Evolutionary conservation across 2,797 vertebrate species (phyloP), one percentile per base, ranked within the genome.

Genomic region (Sardinella longiceps): DNA sequence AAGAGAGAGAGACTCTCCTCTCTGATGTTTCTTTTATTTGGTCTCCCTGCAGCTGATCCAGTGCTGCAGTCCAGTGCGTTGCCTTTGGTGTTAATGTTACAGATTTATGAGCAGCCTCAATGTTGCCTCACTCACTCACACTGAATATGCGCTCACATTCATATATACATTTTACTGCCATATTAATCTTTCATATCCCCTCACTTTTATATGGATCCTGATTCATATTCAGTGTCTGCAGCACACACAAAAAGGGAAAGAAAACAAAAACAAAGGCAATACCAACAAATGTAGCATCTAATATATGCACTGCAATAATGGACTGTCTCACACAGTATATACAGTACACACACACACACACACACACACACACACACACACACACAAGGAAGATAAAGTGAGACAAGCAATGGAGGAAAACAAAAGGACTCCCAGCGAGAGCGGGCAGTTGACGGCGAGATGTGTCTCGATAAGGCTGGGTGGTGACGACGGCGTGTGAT

Each of bases 1-100:
- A 25, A 63, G 9, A 39, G 66, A 74, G 14, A 37, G n/a, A 39
- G 66, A 74, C 5, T 74, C 18, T 74, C 66, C 33, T 39, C 33
- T 77, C 70, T 77, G 70, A 77, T 77, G 70, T 77, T 77, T 43
- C 70, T 39, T 77, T 77, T 23, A 77, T 77, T 77, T 77, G 37
- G 33, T 77, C 70, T 77, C 70, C 70, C 70, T 77, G 70, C 70
- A 43, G 37, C 33, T 77, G 70, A 39, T 43, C 15, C 70, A 77
- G 70, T 23, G 18, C 18, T 77, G 37, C 70, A 77, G 70, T 77
- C 70, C 70, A 43, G 70, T 2, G 15, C 70, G 0, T 23, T 23
- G 33, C 70, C 70, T 77, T 77, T 77, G 70, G 70, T 77, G 70
- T 39, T 43, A 18, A 39, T 33, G 33, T 43, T 43, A 39, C 37